Evolutionary conservation across 1,140 invertebrate genomes (phyloP), one percentile per base, ranked within the genome.

Genomic region (Hormaphis cornu): DNA sequence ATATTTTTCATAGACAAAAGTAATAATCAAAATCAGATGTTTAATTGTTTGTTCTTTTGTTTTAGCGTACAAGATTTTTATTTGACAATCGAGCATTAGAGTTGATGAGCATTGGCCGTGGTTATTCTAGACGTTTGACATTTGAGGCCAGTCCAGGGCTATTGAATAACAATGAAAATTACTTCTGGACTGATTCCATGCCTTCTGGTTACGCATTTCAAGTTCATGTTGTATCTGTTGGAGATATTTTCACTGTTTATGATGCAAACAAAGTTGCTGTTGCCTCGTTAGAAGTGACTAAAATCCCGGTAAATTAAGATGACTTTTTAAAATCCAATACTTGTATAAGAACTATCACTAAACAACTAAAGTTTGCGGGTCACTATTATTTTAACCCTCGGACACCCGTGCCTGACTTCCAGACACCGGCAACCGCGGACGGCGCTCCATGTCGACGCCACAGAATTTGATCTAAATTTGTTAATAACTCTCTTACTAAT

Each of bases 121-220:
- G 89, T 12, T 90, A 88, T 75, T 85, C 87, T 10, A 82, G 87
- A 71, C 80, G 88, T 30, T 80, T 90, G 46, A 89, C 87, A 3
- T 90, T 90, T 77, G 82, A 85, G 73, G 81, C 86, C 6, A 80
- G 83, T 37, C 77, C 79, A 14, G 82, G 81, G 16, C 82, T 81
- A 44, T 78, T 86, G 33, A 89, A 89, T 78, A 80, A 84, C 59
- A 87, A 88, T 75, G 78, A 80, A 14, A 86, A 87, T 75, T 87
- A 86, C 75, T 90, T 90, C 79, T 90, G 87, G 86, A 85, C 86
- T 14, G 89, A 90, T 78, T 89, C 85, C 40, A 78, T 83, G 70
- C 83, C 84, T 8, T 83, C 85, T 75, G 88, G 89, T 40, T 90
- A 84, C 75, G 85, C 83, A 18, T 89, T 90, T 76, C 84, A 86